A percentile compares a stretch with the other conserved stretches of the same genome.
Conservation (phyloP, 92 coral and sea anemone genomes). For the Scolanthus callimorphus region DNA sequence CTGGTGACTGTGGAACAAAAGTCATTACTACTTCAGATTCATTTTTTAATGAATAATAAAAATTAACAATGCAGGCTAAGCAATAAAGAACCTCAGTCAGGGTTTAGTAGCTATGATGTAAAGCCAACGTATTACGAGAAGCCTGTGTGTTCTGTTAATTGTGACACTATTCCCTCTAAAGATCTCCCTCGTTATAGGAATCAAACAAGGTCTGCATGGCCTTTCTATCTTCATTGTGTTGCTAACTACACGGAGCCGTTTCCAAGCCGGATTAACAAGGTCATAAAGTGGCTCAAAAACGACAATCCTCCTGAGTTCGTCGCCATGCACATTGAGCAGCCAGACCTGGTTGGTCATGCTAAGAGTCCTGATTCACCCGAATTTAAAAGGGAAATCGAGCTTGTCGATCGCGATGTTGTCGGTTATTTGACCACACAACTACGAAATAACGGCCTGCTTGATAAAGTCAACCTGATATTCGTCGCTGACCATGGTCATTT, state of each 20-base stretch:
- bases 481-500: neutral
- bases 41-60: too few species aligned
- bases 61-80: too few species aligned
- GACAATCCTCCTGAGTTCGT: neutral
- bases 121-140: neutral
- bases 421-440: neutral
- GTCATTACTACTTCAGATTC: too few species aligned
- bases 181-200: neutral
- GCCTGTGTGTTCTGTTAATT: neutral
- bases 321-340: neutral
- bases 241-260: neutral
- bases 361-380: neutral
- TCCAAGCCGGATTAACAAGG: neutral
- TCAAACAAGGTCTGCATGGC: neutral
- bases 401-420: neutral
- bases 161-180: neutral
- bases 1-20: conserved; percentile 42
- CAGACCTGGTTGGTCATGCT: neutral
- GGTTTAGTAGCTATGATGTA: neutral
- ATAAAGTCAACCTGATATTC: neutral
- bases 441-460: neutral
- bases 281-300: neutral
- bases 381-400: neutral
- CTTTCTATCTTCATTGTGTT: neutral
- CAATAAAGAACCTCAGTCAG: too few species aligned